These are phyloP conservation scores for Digitonthophagus gazella DNA, from an alignment of 2,888 invertebrate genomes.

Conservation along the genomic window DNA sequence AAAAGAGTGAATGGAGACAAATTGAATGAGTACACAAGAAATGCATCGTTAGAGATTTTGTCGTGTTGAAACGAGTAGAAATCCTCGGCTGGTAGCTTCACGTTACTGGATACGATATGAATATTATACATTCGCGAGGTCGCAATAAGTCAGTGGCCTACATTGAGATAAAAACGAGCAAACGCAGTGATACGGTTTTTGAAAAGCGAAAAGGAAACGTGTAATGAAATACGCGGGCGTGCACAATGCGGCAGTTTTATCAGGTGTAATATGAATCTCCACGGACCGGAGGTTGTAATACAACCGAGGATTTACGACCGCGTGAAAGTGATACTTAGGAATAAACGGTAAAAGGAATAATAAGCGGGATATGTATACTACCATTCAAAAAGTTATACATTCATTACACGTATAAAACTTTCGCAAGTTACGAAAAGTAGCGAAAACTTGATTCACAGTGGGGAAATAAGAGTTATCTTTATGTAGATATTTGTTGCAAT, in stretches of 20 bases:
- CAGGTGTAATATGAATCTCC: background rate
- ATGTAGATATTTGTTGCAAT: too few species aligned
- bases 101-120: background rate
- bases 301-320: background rate
- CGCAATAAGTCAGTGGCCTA: background rate
- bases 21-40: background rate
- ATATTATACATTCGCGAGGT: background rate
- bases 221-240: background rate
- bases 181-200: background rate
- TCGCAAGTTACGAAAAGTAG: background rate
- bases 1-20: background rate
- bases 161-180: background rate
- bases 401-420: background rate
- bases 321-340: background rate
- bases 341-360: background rate
- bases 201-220: background rate
- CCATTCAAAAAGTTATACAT: background rate
- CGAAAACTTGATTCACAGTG: too few species aligned
- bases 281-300: background rate
- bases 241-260: background rate
- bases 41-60: background rate
- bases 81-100: background rate
- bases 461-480: too few species aligned
- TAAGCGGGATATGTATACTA: background rate
- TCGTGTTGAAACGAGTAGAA: background rate